Evolutionary conservation across 2,797 vertebrate species (phyloP), one percentile per base, ranked within the genome.

Genomic region (Urosaurus nigricauda): DNA sequence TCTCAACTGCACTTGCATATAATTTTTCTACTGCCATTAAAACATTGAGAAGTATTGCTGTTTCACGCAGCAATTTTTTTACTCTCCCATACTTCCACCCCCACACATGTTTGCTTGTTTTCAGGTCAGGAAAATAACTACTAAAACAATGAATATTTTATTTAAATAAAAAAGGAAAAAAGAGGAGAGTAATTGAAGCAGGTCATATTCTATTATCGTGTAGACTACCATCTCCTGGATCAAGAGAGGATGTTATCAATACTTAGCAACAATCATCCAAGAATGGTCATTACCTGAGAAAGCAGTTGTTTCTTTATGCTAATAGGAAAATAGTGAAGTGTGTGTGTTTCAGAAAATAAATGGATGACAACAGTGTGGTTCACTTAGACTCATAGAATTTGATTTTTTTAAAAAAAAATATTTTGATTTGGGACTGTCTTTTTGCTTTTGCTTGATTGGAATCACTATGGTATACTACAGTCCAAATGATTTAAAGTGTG

Each of bases 11-110:
- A 37, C 89, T 94, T 93, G 75, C 84, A 92, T 83, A 83, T 92
- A 93, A 93, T 93, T 94, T 95, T 90, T 95, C 87, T 95, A 92
- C 73, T 90, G 71, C 90, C 92, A 91, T 92, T 94, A 94, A 95
- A 95, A 92, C 68, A 93, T 80, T 93, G 85, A 95, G 65, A 90
- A 79, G 0, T 37, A 94, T 92, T 94, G 56, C 43, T 92, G 53
- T 94, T 90, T 88, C 86, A 82, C 79, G 95, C 83, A 89, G 83
- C 94, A 86, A 91, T 90, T 77, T 89, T 0, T 87, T 84, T 60
- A 85, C 82, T 87, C 9, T 9, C 47, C 7, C 47, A 1, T 51
- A 43, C 5, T 83, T 89, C 29, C 26, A 51, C n/a, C 16, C 60
- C 87, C 43, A 32, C 12, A 4, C 40, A 35, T 35, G 26, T 71